Conservation (phyloP, 2,797 vertebrate genomes). For the Threskiornis aethiopicus region DNA sequence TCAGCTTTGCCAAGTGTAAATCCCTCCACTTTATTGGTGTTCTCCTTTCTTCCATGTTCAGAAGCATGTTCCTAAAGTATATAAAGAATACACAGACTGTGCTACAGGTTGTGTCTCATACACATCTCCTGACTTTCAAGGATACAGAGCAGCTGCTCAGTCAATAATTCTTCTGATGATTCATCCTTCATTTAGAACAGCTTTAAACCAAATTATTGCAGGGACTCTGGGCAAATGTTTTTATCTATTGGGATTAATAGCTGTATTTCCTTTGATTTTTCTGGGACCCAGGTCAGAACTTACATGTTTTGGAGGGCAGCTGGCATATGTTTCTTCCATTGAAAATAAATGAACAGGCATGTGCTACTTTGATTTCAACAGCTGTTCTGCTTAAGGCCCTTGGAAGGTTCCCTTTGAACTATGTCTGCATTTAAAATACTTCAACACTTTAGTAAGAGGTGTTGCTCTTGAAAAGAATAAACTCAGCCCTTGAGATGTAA, state of each 20-base stretch:
- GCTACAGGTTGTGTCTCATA: background rate
- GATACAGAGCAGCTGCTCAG: background rate
- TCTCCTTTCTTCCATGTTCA: background rate
- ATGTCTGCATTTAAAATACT: background rate
- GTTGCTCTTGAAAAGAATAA: background rate
- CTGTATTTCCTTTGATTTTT: background rate
- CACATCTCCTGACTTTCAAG: background rate
- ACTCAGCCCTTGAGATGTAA: background rate
- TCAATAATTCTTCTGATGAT: background rate
- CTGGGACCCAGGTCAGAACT: background rate
- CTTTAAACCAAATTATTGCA: background rate
- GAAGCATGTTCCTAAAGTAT: background rate
- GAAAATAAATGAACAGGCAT: background rate
- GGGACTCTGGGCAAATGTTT: background rate
- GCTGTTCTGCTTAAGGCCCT: background rate
- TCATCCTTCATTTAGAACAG: background rate
- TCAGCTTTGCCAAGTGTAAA: background rate
- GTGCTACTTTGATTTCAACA: background rate
- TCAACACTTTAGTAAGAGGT: background rate
- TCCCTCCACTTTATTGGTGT: background rate
- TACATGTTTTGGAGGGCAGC: background rate
- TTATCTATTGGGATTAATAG: background rate
- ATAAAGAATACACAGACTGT: background rate
- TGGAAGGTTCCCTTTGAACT: background rate
- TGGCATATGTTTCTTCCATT: background rate